Base-by-base conservation (phyloP, 2,888 invertebrate genomes). In the Tipula confusa region DNA sequence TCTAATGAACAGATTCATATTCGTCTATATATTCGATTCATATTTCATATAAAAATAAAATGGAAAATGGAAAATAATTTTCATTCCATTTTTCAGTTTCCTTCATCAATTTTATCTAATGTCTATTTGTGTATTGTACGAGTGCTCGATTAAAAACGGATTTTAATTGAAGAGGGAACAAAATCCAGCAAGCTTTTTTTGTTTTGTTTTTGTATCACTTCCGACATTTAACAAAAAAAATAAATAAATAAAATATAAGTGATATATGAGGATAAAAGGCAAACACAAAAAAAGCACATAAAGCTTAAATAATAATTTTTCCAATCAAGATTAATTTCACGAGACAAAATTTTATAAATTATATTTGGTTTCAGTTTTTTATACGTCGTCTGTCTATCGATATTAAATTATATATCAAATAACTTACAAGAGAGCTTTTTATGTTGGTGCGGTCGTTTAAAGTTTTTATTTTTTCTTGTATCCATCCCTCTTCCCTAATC, bases 341-440 rank as follows among this genome's bases (percentile, higher is more conserved):
- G 24, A 64, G 64, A 64, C 64, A 64, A 64, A 64, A 64, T 64
- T n/a, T 24, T 64, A 64, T 64, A 64, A 64, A 64, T 64, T 64
- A 64, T 64, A 43, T 64, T 64, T 64, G 64, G 64, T 64, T 64
- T 64, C 64, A 24, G 1, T 24, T 64, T 64, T 9, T 24, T 24
- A 64, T 18, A 64, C 7, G 64, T 24, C 64, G 64, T 64, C 64
- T 64, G 64, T 64, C 64, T 64, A 64, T 64, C 64, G 64, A 64
- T 64, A 64, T 64, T 64, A 64, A 64, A 64, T 64, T 64, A 64
- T 64, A 64, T 64, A 64, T 64, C 64, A 64, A 64, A 64, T 64
- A 64, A 64, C 64, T 64, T 24, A 64, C 64, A n/a, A n/a, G 64
- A 64, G 64, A 64, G 24, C 43, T 43, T 43, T 64, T 64, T 64